Evolutionary conservation across 2,797 vertebrate genomes (phyloP), one percentile per base, ranked within the genome.

Genomic region (Enteromius afrohamiltoni): DNA sequence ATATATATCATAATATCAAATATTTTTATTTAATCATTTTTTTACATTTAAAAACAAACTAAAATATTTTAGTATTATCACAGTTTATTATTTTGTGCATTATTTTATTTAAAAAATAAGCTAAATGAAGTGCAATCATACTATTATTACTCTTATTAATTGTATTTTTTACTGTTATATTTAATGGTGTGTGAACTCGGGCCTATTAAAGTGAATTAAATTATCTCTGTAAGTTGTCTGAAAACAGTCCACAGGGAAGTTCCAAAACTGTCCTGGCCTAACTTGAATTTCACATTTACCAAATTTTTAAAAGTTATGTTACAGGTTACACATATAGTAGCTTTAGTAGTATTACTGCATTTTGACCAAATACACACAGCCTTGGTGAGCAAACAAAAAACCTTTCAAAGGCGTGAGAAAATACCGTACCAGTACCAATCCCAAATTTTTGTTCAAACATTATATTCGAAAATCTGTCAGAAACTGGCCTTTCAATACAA

Each of bases 401-500:
- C n/a, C 11, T 69, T 70, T 26, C 7, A 47, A 17, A 29, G 29
- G 26, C 14, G 17, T 47, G 1, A 23, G 7, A 37, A n/a, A 3
- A 45, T 26, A 5, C 13, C n/a, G n/a, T 16, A 40, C 40, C 40
- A 40, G 1, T 40, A 26, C 23, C 40, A 14, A 70, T 6, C 13
- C 6, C n/a, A 67, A 3, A 29, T 29, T 2, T 14, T 14, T 11
- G 1, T 62, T 14, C 13, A 29, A 29, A 62, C 58, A 16, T 62
- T 29, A 14, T 62, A 29, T 62, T 29, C 6, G 26, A 26, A 62
- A 16, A 68, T 68, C 77, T 34, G 11, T 65, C 69, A 85, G 83
- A 60, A 77, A 76, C 76, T 53, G 60, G 37, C n/a, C 40, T 19
- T 40, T 79, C 42, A 65, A 37, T 79, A 69, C 51, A 79, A 82